Evolutionary conservation across 2,888 invertebrate species (phyloP).

Genomic region (Carcina quercana): DNA sequence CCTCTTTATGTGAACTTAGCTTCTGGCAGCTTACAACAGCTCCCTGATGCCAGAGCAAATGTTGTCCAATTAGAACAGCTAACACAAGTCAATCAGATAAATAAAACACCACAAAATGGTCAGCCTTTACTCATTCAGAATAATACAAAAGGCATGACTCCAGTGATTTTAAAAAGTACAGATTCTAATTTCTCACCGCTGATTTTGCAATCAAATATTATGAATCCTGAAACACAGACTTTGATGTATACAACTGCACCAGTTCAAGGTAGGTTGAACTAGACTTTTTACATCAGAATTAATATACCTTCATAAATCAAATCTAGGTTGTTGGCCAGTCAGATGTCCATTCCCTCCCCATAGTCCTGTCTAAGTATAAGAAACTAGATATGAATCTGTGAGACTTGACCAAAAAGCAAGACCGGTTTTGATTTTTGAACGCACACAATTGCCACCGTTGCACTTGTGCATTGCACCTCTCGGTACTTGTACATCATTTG

Average conservation of each 20-base stretch:
- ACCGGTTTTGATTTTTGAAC: too few relatives aligned
- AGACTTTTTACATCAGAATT: neutral
- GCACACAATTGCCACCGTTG: too few relatives aligned
- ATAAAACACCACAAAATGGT: slow-evolving; percentile 31
- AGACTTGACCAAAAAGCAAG: too few relatives aligned
- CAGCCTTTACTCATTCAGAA: slow-evolving; percentile 55
- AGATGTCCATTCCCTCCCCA: too few relatives aligned
- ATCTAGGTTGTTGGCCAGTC: too few relatives aligned
- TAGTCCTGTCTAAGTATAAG: too few relatives aligned
- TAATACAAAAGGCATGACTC: slow-evolving; percentile 48
- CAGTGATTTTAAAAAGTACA: slow-evolving; percentile 54
- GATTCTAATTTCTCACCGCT: slow-evolving; percentile 73
- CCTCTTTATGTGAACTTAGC: slow-evolving; percentile 60
- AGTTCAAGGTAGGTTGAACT: slow-evolving; percentile 43
- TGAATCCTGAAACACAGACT: slow-evolving; percentile 66
- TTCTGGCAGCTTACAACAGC: slow-evolving; percentile 43
- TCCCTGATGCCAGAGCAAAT: slow-evolving; percentile 40
- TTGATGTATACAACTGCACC: slow-evolving; percentile 65
- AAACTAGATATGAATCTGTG: too few relatives aligned
- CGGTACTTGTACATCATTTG: too few relatives aligned
- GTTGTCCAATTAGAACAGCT: slow-evolving; percentile 43
- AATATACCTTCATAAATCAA: too few relatives aligned
- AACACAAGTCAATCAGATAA: slow-evolving; percentile 33
- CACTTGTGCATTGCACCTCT: too few relatives aligned
- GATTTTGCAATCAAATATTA: slow-evolving; percentile 78